Evolutionary conservation across 2,113 vertebrate genomes (phyloP), one percentile per base, ranked within the genome.

Genomic region (Turnix velox): DNA sequence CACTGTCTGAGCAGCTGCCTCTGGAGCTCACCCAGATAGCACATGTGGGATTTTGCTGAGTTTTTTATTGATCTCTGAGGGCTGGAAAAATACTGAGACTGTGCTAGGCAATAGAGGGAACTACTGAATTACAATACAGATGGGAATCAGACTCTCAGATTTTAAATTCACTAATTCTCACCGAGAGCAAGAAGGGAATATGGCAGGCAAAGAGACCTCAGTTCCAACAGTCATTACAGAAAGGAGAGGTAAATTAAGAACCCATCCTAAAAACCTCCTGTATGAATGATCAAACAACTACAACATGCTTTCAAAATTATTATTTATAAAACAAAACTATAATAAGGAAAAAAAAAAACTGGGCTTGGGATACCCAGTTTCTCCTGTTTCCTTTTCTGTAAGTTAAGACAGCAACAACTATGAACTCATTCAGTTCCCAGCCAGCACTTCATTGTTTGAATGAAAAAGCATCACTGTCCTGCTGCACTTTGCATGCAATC

Each of bases 401-500:
- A 69, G 87, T 14, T 80, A 12, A 54, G 88, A 20, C 2, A 0
- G 74, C 85, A 55, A 49, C 48, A 75, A 31, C 77, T 52, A 39
- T 88, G 94, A 88, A 94, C 88, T 94, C 92, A 84, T 58, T 68
- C 76, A 67, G 88, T 4, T 92, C 93, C 92, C 93, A 81, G 96
- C 72, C 95, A 96, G 92, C 93, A 90, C 93, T 94, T 75, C 79
- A 49, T 54, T 43, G 31, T 12, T 77, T 12, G 72, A 73, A 94
- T 94, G 90, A 94, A 92, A 87, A 75, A 93, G 83, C 88, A 43
- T 54, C 90, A 88, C 59, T 92, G 95, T 59, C 84, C 73, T 31
- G 85, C 77, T 95, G 93, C 92, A 92, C 92, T 46, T 88, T 75
- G 92, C 93, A 92, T 48, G 88, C 92, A 93, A 80, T n/a, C 90